Base-by-base conservation (phyloP, 2,113 vertebrate species). In the Pterophyllum scalare region DNA sequence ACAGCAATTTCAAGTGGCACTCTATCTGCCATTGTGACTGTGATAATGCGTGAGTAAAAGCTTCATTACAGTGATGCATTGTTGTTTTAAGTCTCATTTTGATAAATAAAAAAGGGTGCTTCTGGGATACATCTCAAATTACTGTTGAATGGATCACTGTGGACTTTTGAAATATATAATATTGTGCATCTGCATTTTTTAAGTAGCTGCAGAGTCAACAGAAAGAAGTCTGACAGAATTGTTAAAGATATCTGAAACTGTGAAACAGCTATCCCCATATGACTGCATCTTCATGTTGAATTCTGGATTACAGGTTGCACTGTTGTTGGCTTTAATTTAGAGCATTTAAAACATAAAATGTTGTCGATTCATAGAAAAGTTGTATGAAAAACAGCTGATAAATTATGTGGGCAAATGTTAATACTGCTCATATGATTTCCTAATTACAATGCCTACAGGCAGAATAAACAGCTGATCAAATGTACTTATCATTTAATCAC, bases 21-120 rank as follows among this genome's bases (percentile, higher is more conserved):
- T 95, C 97, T 59, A 90, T 97, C 92, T 97, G 95, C 89, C 97
- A 98, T 89, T 99, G 98, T 2, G 95, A 98, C 94, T 99, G 98
- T 0, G 97, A 99, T 80, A 93, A 75, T 33, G 80, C 93, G 98
- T 99, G 91, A 96, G 96, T 93, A 4, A 57, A 59, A 46, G 11
- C 40, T n/a, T 19, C 13, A 35, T 58, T n/a, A 49, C 17, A 11
- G 7, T 11, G 7, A 28, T 70, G 20, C 20, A 8, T 3, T 19
- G 2, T 8, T 6, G 20, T 11, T 14, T 19, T 7, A 49, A 11
- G 1, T 15, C 10, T 38, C 40, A 35, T 26, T 6, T 60, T 1
- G 3, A 9, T 52, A 10, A 11, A 13, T 2, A 22, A n/a, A 31
- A 35, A 26, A 14, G 5, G 17, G 33, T 19, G 54, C 54, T n/a